These are phyloP conservation scores for Sebastes kiyomatsui DNA, from an alignment of 2,797 vertebrate species.

Conservation along the genomic window DNA sequence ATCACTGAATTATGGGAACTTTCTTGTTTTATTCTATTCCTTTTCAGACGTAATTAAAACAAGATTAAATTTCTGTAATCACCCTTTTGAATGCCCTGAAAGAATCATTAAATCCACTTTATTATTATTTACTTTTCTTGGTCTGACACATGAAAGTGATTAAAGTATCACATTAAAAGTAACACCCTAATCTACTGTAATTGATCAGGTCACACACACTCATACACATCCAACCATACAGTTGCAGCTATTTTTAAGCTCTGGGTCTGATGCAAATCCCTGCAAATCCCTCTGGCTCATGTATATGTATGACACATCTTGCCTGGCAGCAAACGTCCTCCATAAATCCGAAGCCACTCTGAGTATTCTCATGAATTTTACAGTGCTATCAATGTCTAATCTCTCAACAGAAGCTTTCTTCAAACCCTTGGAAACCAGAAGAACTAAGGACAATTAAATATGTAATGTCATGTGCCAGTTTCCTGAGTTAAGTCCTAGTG, in stretches of 20 bases:
- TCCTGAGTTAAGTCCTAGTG: not conserved
- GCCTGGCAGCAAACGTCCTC: slow-evolving; percentile 70
- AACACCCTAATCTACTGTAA: not conserved
- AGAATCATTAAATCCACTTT: not conserved
- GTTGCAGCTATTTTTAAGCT: slow-evolving; percentile 52
- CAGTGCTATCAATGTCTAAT: slow-evolving; percentile 48
- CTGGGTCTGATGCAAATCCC: slow-evolving; percentile 57
- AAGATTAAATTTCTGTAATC: not conserved
- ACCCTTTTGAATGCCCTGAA: not conserved
- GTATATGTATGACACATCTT: slow-evolving; percentile 49
- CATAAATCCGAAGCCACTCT: slow-evolving; percentile 40
- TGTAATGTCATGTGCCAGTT: not conserved
- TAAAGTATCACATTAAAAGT: not conserved
- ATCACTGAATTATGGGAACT: not conserved
- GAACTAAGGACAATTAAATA: not conserved
- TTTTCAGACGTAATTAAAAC: not conserved
- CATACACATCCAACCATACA: slow-evolving; percentile 13
- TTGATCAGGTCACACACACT: not conserved
- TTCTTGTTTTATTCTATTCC: not conserved
- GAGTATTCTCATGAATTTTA: slow-evolving; percentile 56
- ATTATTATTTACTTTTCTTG: not conserved
- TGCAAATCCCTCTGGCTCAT: slow-evolving; percentile 55
- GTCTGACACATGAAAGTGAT: not conserved
- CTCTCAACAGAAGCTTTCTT: slow-evolving; percentile 6
- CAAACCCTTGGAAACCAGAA: not conserved